Conservation (phyloP, 2,797 vertebrate genomes). For the Malurus splendens region DNA sequence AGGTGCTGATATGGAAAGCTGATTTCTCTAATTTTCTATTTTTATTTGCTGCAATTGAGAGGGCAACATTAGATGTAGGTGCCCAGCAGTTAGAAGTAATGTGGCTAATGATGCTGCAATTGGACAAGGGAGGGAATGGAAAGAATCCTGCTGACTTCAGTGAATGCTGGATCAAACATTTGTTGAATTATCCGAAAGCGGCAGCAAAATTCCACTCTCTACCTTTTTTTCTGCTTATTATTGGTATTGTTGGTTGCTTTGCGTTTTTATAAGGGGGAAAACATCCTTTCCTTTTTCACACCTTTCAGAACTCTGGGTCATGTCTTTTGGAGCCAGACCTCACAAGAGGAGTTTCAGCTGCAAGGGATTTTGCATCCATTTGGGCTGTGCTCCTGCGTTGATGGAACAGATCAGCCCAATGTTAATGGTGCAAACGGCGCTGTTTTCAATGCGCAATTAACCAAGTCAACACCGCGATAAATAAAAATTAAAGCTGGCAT, state of each 20-base stretch:
- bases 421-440: slow-evolving; percentile 30
- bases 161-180: slow-evolving; percentile 6
- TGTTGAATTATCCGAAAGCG: background rate
- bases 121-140: background rate
- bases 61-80: slow-evolving; percentile 1
- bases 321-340: background rate
- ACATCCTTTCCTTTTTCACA: background rate
- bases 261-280: background rate
- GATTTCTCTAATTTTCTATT: slow-evolving; percentile 31
- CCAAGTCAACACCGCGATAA: slow-evolving; percentile 52
- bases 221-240: background rate
- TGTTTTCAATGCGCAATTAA: slow-evolving; percentile 56
- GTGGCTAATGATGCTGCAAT: slow-evolving; percentile 36
- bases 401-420: slow-evolving; percentile 20
- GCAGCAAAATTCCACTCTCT: background rate
- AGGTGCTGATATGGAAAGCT: slow-evolving; percentile 1
- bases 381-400: slow-evolving; percentile 2
- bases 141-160: slow-evolving; percentile 33
- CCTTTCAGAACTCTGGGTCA: background rate
- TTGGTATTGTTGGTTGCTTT: background rate
- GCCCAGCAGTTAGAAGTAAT: slow-evolving; percentile 16
- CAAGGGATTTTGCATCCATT: background rate
- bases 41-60: slow-evolving; percentile 35
- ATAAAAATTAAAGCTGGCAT: slow-evolving; percentile 50
- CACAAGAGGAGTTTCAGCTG: background rate